Base-by-base conservation (phyloP, 2,888 invertebrate genomes). In the Erebia palarica region DNA sequence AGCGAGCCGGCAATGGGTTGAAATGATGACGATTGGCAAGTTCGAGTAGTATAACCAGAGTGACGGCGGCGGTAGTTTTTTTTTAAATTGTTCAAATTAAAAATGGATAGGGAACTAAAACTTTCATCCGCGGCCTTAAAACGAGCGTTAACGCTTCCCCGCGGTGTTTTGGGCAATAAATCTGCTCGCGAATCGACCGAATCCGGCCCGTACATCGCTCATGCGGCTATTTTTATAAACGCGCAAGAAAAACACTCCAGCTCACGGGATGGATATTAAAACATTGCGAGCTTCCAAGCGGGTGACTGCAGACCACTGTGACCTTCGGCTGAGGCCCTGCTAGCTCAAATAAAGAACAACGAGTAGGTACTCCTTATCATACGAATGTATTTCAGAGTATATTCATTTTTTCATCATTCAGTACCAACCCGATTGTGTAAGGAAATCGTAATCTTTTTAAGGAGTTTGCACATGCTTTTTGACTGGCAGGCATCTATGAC, bases 71-170 rank as follows among this genome's bases (percentile, higher is more conserved):
- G 76, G 74, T 80, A 79, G 77, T 77, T 70, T 81, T 81, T 82
- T 86, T 84, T 85, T 82, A 84, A 84, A 81, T 84, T 67, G 68
- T 81, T 83, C 85, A 86, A 87, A 87, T 90, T 90, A 88, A 86
- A 88, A 87, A 83, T 86, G 85, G 86, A 88, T 87, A 87, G 81
- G 86, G 78, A 82, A 73, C 79, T 90, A 89, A 91, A 91, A 88
- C 90, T 91, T 90, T 91, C 91, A 88, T 84, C 85, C 77, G 86
- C 83, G 83, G 85, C 84, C 84, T 88, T 89, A 91, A 90, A 91
- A 86, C 87, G 81, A 79, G 84, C 83, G 88, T 88, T 89, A 88
- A 86, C 86, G 86, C 81, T 82, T 81, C 82, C 82, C 81, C 81
- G 82, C 80, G 86, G 83, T 89, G 85, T 86, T 87, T 86, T 78